Percentiles rank a stretch among this genome's conserved stretches.
Conservation (phyloP, 2,113 vertebrate genomes). For the Larimichthys crocea region DNA sequence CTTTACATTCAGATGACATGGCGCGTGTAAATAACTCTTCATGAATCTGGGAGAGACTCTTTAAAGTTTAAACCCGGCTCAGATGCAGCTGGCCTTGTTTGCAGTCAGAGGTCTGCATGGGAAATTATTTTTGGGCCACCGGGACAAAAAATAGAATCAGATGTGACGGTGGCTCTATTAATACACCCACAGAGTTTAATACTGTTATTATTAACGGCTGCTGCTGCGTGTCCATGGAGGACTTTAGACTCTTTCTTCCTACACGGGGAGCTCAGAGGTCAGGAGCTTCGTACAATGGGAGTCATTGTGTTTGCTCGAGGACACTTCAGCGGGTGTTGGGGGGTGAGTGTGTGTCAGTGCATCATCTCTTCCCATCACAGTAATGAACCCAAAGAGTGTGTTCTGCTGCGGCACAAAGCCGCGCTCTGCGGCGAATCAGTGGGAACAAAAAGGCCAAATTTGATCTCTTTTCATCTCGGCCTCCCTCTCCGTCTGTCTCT, state of each 20-base stretch:
- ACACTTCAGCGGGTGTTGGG: constrained; percentile 19
- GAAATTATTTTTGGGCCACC: too few relatives aligned
- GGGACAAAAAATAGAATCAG: background rate
- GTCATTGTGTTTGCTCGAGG: constrained; percentile 36
- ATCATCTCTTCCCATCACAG: constrained; percentile 13
- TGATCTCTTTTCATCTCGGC: constrained; percentile 59
- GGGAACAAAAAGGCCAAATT: constrained; percentile 40
- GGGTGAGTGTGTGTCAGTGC: background rate
- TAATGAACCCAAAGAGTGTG: constrained; percentile 17
- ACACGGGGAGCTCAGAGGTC: constrained; percentile 2
- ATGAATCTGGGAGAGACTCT: too few relatives aligned
- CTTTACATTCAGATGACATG: too few relatives aligned
- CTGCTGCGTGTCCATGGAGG: constrained; percentile 18
- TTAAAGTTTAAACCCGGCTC: too few relatives aligned
- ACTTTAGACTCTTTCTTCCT: background rate
- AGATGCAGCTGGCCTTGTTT: too few relatives aligned
- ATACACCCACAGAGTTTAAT: background rate
- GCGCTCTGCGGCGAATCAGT: constrained; percentile 47
- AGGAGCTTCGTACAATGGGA: constrained; percentile 18
- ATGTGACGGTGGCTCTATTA: background rate
- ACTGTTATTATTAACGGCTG: background rate
- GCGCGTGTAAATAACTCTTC: too few relatives aligned
- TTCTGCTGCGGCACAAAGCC: constrained; percentile 8
- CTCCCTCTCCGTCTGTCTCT: constrained; percentile 36
- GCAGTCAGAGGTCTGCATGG: too few relatives aligned